These are phyloP conservation scores for Leptinotarsa peninsularis DNA, from an alignment of 2,888 invertebrate genomes.

Conservation along the genomic window DNA sequence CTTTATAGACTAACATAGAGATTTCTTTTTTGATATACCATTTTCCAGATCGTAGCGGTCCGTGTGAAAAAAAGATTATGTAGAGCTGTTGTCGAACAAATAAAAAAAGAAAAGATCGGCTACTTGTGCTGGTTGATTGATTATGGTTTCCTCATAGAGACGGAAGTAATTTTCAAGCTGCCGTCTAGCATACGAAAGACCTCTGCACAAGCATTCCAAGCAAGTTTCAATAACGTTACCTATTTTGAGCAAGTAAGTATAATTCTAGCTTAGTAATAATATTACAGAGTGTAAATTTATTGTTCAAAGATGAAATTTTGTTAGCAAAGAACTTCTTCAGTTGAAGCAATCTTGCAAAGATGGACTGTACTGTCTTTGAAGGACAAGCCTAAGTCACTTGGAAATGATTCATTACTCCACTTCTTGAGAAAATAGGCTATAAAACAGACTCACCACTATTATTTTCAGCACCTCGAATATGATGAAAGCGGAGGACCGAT, in stretches of 20 bases:
- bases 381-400: too few species aligned
- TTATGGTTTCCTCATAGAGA: slow-evolving; percentile 50
- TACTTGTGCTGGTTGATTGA: slow-evolving; percentile 56
- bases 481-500: slow-evolving; percentile 35
- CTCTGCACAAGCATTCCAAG: slow-evolving; percentile 51
- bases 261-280: too few species aligned
- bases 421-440: not conserved
- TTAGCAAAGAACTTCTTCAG: not conserved
- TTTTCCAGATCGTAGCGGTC: slow-evolving; percentile 50
- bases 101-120: slow-evolving; percentile 2
- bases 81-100: slow-evolving; percentile 48
- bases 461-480: slow-evolving; percentile 45
- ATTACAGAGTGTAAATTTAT: too few species aligned
- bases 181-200: slow-evolving; percentile 41
- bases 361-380: too few species aligned
- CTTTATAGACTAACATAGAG: not conserved
- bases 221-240: slow-evolving; percentile 54
- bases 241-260: slow-evolving; percentile 49
- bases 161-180: slow-evolving; percentile 48
- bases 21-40: slow-evolving; percentile 11
- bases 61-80: slow-evolving; percentile 40
- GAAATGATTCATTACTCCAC: too few species aligned
- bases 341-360: not conserved
- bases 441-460: not conserved
- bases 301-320: too few species aligned